Evolutionary conservation across 2,113 vertebrate genomes (phyloP).

Genomic region (Macaca fascicularis): T2T-MFA8v1.1 NC_088388.1:14383501-14384000

Average conservation of each 20-base stretch:
- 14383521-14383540: too few relatives aligned
- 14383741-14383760: background rate
- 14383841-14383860: conserved; percentile 89
- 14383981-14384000: background rate
- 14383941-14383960: background rate
- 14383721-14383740: background rate
- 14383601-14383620: background rate
- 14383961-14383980: background rate
- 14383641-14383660: background rate
- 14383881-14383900: conserved; percentile 93
- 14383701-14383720: background rate
- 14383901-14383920: conserved; percentile 90
- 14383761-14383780: conserved; percentile 33
- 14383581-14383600: background rate
- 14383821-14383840: conserved; percentile 93
- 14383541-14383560: background rate
- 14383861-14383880: conserved; percentile 92
- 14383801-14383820: conserved; percentile 97
- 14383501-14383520: too few relatives aligned
- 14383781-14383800: conserved; percentile 94
- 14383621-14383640: background rate
- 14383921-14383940: conserved; percentile 89
- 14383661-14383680: background rate
- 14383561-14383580: background rate
- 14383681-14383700: background rate